phyloP scores from a whole-genome alignment of 2,888 invertebrate genomes.

The Machimus rusticus region DNA sequence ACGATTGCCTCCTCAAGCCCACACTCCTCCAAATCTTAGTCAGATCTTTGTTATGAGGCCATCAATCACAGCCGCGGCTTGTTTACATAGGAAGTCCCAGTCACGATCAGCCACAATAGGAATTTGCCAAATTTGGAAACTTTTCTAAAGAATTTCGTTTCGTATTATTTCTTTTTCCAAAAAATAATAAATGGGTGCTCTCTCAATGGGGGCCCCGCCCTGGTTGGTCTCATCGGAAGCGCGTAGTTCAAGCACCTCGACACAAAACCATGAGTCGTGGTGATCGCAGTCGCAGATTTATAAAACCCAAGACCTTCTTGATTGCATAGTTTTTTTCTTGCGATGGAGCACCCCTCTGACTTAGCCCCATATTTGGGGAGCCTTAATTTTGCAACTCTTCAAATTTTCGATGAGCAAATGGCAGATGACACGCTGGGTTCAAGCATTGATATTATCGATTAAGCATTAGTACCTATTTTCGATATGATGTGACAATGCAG shows the following conservation, averaged over 20 bases:
- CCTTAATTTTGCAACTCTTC: neutral
- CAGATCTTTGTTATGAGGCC: neutral
- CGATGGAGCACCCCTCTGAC: neutral
- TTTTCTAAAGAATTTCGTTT: neutral
- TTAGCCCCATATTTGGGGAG: neutral
- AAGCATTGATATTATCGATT: neutral
- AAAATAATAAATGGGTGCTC: neutral
- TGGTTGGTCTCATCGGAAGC: neutral
- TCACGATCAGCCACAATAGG: constrained; percentile 1
- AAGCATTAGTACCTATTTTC: neutral
- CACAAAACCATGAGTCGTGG: neutral
- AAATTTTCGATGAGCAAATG: neutral
- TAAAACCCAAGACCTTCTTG: neutral
- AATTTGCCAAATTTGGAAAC: constrained; percentile 3
- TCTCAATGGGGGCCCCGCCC: neutral
- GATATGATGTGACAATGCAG: neutral
- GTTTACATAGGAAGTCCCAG: constrained; percentile 4
- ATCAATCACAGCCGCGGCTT: neutral
- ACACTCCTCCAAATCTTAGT: neutral
- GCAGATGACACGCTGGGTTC: neutral
- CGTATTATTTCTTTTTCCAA: neutral
- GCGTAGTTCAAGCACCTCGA: constrained; percentile 19
- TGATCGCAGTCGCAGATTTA: neutral
- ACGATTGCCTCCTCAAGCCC: neutral
- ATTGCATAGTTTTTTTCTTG: neutral